Evolutionary conservation across 2,113 vertebrate species (phyloP), one percentile per base, ranked within the genome.

Genomic region (Phyllostomus hastatus): DNA sequence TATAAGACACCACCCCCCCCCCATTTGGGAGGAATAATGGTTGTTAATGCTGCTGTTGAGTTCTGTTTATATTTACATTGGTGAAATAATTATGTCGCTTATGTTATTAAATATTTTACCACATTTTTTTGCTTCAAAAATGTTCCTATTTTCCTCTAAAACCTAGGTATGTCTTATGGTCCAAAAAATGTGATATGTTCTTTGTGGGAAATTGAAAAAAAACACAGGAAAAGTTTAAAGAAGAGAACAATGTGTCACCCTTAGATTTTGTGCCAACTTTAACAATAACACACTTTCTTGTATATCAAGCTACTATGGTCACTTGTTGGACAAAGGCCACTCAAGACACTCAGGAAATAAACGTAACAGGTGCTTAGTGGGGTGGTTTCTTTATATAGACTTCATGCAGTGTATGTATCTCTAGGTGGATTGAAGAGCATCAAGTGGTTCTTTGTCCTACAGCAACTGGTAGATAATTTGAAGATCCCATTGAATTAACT

Each of bases 301-400:
- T 57, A 73, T 82, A 88, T 84, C 78, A 82, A 73, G 57, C 17
- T 67, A 31, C n/a, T 70, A 1, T 61, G 86, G 91, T 93, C 79
- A 76, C 61, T 43, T 95, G 57, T 82, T 97, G 38, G 41, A 94
- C 79, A 94, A 96, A 95, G 41, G 52, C 93, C 78, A 78, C 93
- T 86, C 50, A 90, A 95, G 70, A 69, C 41, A 26, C 80, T 95
- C 73, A 59, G 95, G 82, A 33, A 95, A 95, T 93, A 85, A 86
- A 50, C 7, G 10, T 52, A 81, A 85, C 35, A 67, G 84, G 66
- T 10, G 4, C 78, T 94, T 80, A 95, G 72, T 33, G 9, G 15
- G 54, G 43, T 70, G 24, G 83, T 96, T 31, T 22, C 54, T 95
- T 88, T 84, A 57, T 91, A 46, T 26, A 72, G 75, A 72, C 57